Conservation (phyloP, 2,113 vertebrate genomes). For the Martes martes region DNA sequence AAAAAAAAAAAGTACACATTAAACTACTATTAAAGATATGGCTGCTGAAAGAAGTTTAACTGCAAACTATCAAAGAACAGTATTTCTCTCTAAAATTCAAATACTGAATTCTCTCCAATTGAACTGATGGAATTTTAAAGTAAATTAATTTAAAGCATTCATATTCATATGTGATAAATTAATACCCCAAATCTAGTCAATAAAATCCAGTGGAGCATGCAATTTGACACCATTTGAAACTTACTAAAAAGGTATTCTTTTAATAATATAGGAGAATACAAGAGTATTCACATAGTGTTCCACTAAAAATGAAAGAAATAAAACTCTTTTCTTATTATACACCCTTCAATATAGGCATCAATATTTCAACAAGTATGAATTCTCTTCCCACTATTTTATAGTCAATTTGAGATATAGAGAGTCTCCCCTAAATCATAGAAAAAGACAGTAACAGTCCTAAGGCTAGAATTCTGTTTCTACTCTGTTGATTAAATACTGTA, state of each 20-base stretch:
- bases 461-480: background rate
- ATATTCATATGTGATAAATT: background rate
- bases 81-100: slow-evolving; percentile 29
- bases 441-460: background rate
- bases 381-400: slow-evolving; percentile 62
- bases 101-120: background rate
- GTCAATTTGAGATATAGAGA: slow-evolving; percentile 56
- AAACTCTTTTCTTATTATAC: slow-evolving; percentile 60
- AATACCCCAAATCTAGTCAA: background rate
- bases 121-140: slow-evolving; percentile 2
- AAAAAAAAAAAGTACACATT: background rate
- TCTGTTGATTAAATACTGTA: slow-evolving; percentile 12
- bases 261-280: background rate
- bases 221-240: background rate
- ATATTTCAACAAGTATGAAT: slow-evolving; percentile 68
- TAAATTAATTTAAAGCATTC: slow-evolving; percentile 15
- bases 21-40: background rate
- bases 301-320: slow-evolving; percentile 53
- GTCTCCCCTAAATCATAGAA: background rate
- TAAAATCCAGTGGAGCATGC: background rate
- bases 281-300: background rate
- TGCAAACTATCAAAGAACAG: background rate
- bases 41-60: background rate
- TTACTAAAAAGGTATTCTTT: slow-evolving; percentile 25
- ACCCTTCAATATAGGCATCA: slow-evolving; percentile 56